Evolutionary conservation across 2,113 vertebrate species (phyloP), one percentile per base, ranked within the genome.

Genomic region (Cheilinus undulatus): DNA sequence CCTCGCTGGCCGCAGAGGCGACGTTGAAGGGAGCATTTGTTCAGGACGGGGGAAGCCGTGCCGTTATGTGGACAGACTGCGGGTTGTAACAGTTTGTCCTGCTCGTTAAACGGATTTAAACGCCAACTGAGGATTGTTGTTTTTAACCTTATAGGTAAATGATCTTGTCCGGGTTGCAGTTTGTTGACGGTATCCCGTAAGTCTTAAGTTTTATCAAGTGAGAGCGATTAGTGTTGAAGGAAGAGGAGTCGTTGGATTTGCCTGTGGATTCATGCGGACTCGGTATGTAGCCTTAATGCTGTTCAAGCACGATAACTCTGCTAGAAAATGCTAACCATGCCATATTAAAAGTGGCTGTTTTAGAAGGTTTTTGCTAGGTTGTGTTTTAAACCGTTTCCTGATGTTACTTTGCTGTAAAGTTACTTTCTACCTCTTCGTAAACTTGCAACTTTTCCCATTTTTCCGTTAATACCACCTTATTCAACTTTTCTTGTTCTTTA

Each of bases 1-100:
- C 42, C 77, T 59, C 10, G 43, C 32, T 69, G 76, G 72, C 67
- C 20, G 34, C 30, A 13, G 76, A 74, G 68, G 60, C 78, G 49
- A 56, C 45, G 61, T 69, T 57, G 30, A 60, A 50, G 77, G 66
- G 80, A 86, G 63, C 67, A 45, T 89, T 90, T 86, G 71, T 82
- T 88, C 86, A 72, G 87, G 84, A 84, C 69, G 23, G 58, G 26
- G 79, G 73, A 79, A n/a, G 27, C 66, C 43, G 84, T 68, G 53
- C 78, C 52, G 88, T 82, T 82, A 83, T 80, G 69, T 80, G 53
- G 66, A 54, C 34, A 30, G 40, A 19, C 49, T 36, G 57, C 58
- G 17, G 65, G 26, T 36, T 45, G 34, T 76, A 67, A 85, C 63
- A 65, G 50, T 72, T 54, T 66, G 75, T 87, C 34, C 73, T 63